Evolutionary conservation across 2,797 vertebrate species (phyloP), one percentile per base, ranked within the genome.

Genomic region (Takifugu rubripes): DNA sequence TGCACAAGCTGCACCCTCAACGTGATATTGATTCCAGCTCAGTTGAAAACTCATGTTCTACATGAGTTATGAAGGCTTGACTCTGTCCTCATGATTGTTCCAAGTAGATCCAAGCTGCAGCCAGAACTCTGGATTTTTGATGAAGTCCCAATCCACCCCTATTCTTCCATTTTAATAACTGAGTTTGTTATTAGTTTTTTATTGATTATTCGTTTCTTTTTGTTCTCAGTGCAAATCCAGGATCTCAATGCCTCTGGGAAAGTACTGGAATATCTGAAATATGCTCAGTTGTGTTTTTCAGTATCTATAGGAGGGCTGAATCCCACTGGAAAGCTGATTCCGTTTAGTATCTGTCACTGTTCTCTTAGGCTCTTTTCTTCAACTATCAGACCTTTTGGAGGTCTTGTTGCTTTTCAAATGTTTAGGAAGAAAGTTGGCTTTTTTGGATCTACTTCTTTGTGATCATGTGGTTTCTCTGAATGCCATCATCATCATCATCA

Each of bases 1-100:
- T 95, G 97, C 96, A 98, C 97, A 96, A 91, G 85, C 90, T 90
- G 84, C 79, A 84, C 24, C 62, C 65, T 68, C 57, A 42, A 25
- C 67, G 42, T 59, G 54, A 68, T 48, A 8, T 42, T n/a, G 47
- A n/a, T 11, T 3, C 29, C 48, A 14, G 4, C 42, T 16, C 25
- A 64, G 56, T 74, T 71, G 67, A 80, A 78, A 91, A 90, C 90
- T 91, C 90, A 92, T 88, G 85, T 25, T 16, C 61, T 66, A 56
- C 87, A 88, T 88, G 86, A 86, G 86, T 90, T 91, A 88, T 89
- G 78, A 83, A 78, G 72, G 78, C 81, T 81, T 81, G 49, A 82
- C 74, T 77, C 77, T 83, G 83, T 87, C 59, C 65, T 84, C 85
- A 89, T 84, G 66, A 57, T 75, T 70, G 2, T 29, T 33, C 33